phyloP scores from a whole-genome alignment of 2,113 vertebrate genomes.

The Pseudois nayaur region DNA sequence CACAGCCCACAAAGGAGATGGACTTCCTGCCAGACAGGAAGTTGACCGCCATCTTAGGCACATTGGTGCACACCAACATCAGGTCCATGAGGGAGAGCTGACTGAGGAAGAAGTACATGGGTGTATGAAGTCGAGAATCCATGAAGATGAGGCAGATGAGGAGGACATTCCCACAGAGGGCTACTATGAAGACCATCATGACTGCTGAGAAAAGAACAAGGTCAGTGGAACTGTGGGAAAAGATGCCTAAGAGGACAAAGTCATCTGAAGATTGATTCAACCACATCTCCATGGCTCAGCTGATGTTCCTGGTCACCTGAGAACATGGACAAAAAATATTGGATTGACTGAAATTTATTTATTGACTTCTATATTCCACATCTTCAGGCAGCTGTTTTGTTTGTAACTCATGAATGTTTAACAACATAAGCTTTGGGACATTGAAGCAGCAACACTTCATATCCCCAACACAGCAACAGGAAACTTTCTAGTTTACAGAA shows the following conservation, averaged over 20 bases:
- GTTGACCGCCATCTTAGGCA: constrained; percentile 55
- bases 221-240: neutral
- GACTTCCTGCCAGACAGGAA: constrained; percentile 52
- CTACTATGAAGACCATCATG: constrained; percentile 22
- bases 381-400: neutral
- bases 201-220: constrained; percentile 29
- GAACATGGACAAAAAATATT: neutral
- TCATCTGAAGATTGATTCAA: neutral
- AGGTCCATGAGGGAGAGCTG: constrained; percentile 70
- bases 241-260: constrained; percentile 61
- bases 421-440: neutral
- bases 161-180: constrained; percentile 51
- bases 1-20: constrained; percentile 60
- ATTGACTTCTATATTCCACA: neutral
- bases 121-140: constrained; percentile 37
- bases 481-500: neutral
- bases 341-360: neutral
- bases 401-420: neutral
- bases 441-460: neutral
- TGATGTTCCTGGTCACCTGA: neutral
- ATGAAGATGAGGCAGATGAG: constrained; percentile 48
- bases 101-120: constrained; percentile 69
- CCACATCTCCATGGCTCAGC: neutral
- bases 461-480: neutral
- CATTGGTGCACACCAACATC: constrained; percentile 49